phyloP scores from a whole-genome alignment of 1,140 invertebrate genomes.

The Nymphalis io region DNA sequence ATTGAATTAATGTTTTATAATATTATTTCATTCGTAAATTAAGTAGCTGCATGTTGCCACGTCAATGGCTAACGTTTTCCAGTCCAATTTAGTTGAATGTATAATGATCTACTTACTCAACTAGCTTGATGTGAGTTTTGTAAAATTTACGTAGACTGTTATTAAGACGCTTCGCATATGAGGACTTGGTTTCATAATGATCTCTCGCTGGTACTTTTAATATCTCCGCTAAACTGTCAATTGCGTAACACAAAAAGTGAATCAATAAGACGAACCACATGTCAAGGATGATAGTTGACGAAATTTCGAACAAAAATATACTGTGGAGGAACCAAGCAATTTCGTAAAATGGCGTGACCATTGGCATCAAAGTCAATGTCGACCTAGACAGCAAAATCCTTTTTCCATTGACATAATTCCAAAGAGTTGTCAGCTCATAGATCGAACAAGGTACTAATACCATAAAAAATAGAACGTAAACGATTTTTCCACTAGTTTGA shows the following conservation, averaged over 20 bases:
- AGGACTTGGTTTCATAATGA: conserved; percentile 34
- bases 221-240: conserved; percentile 46
- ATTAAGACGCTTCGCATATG: conserved; percentile 47
- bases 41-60: neutral
- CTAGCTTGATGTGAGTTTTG: conserved; percentile 43
- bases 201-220: conserved; percentile 39
- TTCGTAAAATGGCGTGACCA: conserved; percentile 59
- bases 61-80: neutral
- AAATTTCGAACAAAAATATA: conserved; percentile 53
- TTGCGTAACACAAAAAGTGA: conserved; percentile 51
- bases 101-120: conserved; percentile 44
- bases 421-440: conserved; percentile 53
- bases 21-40: neutral
- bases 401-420: conserved; percentile 52
- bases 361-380: conserved; percentile 57
- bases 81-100: neutral
- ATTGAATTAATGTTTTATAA: neutral
- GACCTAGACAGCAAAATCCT: conserved; percentile 52
- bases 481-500: conserved; percentile 41
- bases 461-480: conserved; percentile 41
- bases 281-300: conserved; percentile 54
- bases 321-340: conserved; percentile 56
- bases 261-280: conserved; percentile 66
- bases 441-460: conserved; percentile 46
- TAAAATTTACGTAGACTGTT: conserved; percentile 50